Evolutionary conservation across 2,797 vertebrate genomes (phyloP), one percentile per base, ranked within the genome.

Genomic region (Hapalemur alaotrensis): DNA sequence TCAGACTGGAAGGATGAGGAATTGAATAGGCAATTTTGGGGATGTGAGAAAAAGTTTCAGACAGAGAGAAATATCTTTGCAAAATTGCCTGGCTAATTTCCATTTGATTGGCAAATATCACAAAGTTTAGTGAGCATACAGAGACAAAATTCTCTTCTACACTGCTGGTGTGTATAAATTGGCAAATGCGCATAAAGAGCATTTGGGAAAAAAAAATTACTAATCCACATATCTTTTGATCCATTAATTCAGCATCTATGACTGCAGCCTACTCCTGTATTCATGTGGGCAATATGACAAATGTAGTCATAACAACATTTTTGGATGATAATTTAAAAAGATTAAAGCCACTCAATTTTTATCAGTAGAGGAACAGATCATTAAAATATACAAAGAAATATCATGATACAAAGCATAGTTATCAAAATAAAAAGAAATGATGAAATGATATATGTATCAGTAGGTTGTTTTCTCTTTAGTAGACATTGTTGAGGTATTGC

Each of bases 191-290:
- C 32, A 65, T 63, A 69, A 86, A 84, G 5, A 38, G 1, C 9
- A 85, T 89, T 91, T 89, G 70, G 70, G 22, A 20, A 54, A 82
- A 59, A 35, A 75, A 87, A 93, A 79, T 89, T 83, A 84, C 32
- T 72, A 80, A 25, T 32, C 13, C 30, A 84, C 5, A 59, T 7
- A 57, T 0, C 7, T 65, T 96, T 93, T 79, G 57, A 90, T 59
- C 8, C 15, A 83, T 92, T 89, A 86, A 84, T n/a, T 94, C 20
- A 83, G 8, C 46, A 32, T 83, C 23, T 76, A 28, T 35, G 18
- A 70, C 25, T 70, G 5, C 57, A 50, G 35, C 10, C 4, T 72
- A 59, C 38, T 85, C 72, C 46, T 23, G 20, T 14, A 57, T 23
- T 23, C 23, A 48, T 10, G 46, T 67, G 43, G 25, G 6, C 50